Evolutionary conservation across 2,888 invertebrate genomes (phyloP).

Genomic region (Eurytoma adleriae): DNA sequence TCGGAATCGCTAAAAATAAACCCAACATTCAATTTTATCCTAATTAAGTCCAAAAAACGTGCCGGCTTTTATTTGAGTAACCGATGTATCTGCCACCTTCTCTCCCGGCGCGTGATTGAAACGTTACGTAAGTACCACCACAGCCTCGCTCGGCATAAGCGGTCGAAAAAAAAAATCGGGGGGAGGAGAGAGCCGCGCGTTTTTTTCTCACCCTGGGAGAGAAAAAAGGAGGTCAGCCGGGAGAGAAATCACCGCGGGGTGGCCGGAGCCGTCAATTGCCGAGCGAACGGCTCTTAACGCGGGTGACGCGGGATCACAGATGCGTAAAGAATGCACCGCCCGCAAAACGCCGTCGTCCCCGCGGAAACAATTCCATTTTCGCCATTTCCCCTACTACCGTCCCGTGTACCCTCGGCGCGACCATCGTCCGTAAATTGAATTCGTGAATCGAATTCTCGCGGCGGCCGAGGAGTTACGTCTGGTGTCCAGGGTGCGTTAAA

Average conservation of each 20-base stretch:
- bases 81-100: no score
- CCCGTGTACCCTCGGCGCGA: background rate
- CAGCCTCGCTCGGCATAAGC: constrained; percentile 8
- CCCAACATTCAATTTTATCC: no score
- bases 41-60: no score
- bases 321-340: constrained; percentile 53
- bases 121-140: constrained; percentile 44
- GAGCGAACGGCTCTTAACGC: constrained; percentile 36
- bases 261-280: constrained; percentile 54
- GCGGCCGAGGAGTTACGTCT: background rate
- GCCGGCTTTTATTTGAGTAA: no score
- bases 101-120: constrained; percentile 11
- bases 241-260: background rate
- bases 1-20: constrained; percentile 23
- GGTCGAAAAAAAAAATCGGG: background rate
- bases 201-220: no score
- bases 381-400: constrained; percentile 64
- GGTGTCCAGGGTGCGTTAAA: constrained; percentile 33
- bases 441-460: constrained; percentile 60
- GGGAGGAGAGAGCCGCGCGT: background rate
- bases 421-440: constrained; percentile 51
- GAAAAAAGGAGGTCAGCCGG: constrained; percentile 5
- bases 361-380: constrained; percentile 67
- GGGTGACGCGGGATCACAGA: constrained; percentile 51
- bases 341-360: constrained; percentile 53